Evolutionary conservation across 2,797 vertebrate genomes (phyloP).

Genomic region (Petrocephalus sullivani): DNA sequence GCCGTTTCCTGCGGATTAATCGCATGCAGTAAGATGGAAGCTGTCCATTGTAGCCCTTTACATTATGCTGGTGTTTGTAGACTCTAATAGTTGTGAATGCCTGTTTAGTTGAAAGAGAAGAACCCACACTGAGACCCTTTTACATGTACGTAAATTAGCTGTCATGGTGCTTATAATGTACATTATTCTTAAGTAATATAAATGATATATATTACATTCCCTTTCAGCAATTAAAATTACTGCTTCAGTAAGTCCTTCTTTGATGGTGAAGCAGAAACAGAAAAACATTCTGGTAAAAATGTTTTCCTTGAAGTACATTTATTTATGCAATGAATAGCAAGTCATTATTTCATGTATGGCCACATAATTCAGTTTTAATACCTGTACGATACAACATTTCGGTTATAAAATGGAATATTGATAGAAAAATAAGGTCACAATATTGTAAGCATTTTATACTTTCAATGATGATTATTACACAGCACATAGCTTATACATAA

Average conservation of each 20-base stretch:
- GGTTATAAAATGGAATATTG: neutral
- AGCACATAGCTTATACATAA: neutral
- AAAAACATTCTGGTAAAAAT: neutral
- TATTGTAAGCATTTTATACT: neutral
- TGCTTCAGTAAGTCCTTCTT: neutral
- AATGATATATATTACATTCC: neutral
- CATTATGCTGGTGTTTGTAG: neutral
- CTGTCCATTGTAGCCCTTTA: neutral
- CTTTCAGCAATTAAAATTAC: neutral
- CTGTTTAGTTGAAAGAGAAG: neutral
- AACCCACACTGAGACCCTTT: neutral
- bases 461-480: neutral
- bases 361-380: neutral
- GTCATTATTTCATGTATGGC: neutral
- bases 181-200: neutral
- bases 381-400: neutral
- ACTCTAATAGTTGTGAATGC: slow-evolving; percentile 4
- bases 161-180: neutral
- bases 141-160: neutral
- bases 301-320: neutral
- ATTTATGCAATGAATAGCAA: neutral
- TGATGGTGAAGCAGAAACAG: neutral
- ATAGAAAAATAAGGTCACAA: neutral
- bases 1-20: slow-evolving; percentile 22
- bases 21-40: slow-evolving; percentile 14